Percentiles rank a stretch among this genome's conserved stretches.
These are phyloP conservation scores for Dicrurus megarhynchus DNA, from an alignment of 2,113 vertebrate species.

Conservation along the genomic window DNA sequence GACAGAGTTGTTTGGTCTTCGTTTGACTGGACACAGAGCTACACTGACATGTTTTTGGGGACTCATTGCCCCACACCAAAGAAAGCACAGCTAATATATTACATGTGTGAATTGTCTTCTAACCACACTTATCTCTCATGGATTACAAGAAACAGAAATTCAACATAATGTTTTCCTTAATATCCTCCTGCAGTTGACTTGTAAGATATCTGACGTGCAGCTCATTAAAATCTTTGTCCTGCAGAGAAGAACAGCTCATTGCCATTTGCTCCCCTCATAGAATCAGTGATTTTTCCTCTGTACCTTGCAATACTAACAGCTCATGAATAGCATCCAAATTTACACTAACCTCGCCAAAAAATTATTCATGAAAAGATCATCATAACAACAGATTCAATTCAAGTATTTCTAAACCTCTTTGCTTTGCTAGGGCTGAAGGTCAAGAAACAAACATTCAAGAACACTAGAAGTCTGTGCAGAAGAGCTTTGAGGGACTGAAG, in stretches of 20 bases:
- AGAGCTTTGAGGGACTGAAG: background rate
- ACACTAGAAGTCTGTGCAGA: background rate
- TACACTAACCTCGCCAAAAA: slow-evolving; percentile 1
- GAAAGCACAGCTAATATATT: background rate
- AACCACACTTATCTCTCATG: background rate
- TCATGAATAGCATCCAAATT: slow-evolving; percentile 25
- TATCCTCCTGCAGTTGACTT: background rate
- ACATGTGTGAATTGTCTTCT: background rate
- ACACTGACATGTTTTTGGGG: background rate
- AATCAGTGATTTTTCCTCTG: background rate
- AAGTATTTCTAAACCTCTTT: slow-evolving; percentile 41
- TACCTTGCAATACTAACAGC: background rate
- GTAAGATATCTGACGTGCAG: background rate
- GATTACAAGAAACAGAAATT: background rate
- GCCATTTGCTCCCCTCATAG: background rate
- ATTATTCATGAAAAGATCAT: slow-evolving; percentile 40
- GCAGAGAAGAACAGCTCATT: background rate
- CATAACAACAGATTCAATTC: background rate
- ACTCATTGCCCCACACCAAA: background rate
- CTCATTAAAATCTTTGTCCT: background rate
- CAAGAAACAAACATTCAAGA: slow-evolving; percentile 24
- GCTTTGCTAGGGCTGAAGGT: slow-evolving; percentile 25
- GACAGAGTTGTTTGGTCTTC: background rate
- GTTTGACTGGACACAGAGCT: background rate
- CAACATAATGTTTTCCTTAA: background rate